These are phyloP conservation scores for Tachuris rubrigastra DNA, from an alignment of 2,113 vertebrate species.

Conservation along the genomic window DNA sequence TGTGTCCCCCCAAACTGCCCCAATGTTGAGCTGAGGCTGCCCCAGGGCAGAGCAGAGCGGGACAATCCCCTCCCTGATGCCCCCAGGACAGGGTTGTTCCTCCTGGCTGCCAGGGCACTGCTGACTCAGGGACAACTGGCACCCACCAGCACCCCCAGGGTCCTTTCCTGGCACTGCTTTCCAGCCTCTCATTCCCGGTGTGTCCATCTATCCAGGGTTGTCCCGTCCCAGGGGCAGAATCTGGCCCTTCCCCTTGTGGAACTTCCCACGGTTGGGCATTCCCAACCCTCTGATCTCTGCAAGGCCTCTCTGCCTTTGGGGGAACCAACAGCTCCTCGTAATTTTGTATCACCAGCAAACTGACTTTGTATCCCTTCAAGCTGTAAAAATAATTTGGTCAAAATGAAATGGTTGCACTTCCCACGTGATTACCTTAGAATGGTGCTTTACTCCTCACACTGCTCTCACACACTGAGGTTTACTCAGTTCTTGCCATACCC, in stretches of 20 bases:
- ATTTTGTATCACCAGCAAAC: not conserved
- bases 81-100: not conserved
- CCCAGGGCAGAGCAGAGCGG: not conserved
- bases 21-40: not conserved
- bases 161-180: not conserved
- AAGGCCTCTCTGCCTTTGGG: not conserved
- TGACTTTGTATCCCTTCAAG: not conserved
- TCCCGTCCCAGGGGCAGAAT: not conserved
- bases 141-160: not conserved
- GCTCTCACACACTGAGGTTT: not conserved
- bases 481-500: not conserved
- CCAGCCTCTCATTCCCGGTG: not conserved
- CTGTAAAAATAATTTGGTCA: not conserved
- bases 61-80: not conserved
- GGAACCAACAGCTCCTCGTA: not conserved
- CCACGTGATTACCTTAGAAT: not conserved
- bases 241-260: accelerated
- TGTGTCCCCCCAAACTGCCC: not conserved
- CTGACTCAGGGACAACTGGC: not conserved
- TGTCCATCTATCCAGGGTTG: not conserved
- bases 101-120: not conserved
- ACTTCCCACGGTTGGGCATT: not conserved
- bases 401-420: not conserved
- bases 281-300: not conserved
- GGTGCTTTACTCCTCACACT: not conserved